Evolutionary conservation across 2,113 vertebrate species (phyloP).

Genomic region (Chiloscyllium plagiosum): DNA sequence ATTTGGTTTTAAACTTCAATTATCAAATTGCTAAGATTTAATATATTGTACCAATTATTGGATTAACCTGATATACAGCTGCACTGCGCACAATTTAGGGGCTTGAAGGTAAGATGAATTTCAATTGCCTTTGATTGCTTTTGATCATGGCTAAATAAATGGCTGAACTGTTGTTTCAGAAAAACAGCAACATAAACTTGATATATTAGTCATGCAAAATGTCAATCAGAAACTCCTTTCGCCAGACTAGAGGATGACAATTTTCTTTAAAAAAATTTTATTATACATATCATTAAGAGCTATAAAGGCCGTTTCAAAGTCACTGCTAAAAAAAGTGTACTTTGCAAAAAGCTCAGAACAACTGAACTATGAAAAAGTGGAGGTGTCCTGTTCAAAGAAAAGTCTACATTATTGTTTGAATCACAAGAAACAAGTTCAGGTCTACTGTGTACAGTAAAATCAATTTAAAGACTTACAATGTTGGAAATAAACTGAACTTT

Average conservation of each 20-base stretch:
- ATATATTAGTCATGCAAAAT: neutral
- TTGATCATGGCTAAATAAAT: neutral
- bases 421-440: neutral
- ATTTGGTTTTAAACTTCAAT: neutral
- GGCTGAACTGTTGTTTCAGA: neutral
- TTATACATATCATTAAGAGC: neutral
- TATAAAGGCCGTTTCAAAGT: neutral
- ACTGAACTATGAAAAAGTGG: neutral
- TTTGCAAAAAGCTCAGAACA: neutral
- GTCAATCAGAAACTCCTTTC: neutral
- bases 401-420: neutral
- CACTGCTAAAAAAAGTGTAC: neutral
- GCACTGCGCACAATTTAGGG: neutral
- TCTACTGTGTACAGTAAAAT: neutral
- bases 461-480: neutral
- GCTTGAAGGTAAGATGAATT: neutral
- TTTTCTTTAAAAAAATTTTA: neutral
- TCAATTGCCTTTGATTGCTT: neutral
- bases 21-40: neutral
- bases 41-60: neutral
- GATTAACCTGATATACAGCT: neutral
- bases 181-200: neutral
- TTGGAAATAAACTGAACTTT: slow-evolving; percentile 43
- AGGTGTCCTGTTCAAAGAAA: neutral
- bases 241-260: neutral